Percentiles rank a stretch among this genome's conserved stretches.
Evolutionary conservation across 2,797 vertebrate genomes (phyloP).

Genomic region (Spizella passerina): DNA sequence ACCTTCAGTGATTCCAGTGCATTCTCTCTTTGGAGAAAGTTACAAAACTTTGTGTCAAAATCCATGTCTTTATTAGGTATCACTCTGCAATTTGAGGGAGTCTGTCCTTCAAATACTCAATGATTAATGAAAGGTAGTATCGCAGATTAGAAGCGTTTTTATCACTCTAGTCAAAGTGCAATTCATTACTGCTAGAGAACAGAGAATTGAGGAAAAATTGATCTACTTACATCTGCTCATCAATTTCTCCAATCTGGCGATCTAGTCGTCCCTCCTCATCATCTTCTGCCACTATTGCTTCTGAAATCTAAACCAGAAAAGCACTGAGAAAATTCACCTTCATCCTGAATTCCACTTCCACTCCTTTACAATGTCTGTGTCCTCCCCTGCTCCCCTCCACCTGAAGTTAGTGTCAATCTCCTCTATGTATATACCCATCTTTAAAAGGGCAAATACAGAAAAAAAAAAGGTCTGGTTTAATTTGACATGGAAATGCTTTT

Average conservation of each 20-base stretch:
- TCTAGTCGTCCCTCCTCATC: conserved; percentile 95
- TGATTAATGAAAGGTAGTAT: not conserved
- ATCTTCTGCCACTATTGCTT: conserved; percentile 96
- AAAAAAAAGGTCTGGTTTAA: not conserved
- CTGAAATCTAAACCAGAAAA: conserved; percentile 83
- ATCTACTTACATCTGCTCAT: conserved; percentile 90
- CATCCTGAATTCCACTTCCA: not conserved
- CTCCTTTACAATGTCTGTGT: conserved; percentile 34
- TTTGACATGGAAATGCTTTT: not conserved
- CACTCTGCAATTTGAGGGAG: not conserved
- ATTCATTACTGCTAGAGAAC: conserved; percentile 3
- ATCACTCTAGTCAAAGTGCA: not conserved
- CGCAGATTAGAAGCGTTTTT: not conserved
- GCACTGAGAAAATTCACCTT: not conserved
- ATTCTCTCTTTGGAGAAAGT: not conserved
- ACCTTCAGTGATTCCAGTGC: not conserved
- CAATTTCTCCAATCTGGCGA: conserved; percentile 95
- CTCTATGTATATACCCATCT: not conserved
- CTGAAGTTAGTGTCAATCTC: conserved; percentile 12
- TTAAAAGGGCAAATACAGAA: not conserved
- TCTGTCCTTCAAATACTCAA: not conserved
- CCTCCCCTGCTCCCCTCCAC: not conserved
- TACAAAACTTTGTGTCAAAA: not conserved
- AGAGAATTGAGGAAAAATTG: conserved; percentile 50
- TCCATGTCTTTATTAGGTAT: not conserved